phyloP scores from a whole-genome alignment of 2,113 vertebrate species.

The Steatornis caripensis region DNA sequence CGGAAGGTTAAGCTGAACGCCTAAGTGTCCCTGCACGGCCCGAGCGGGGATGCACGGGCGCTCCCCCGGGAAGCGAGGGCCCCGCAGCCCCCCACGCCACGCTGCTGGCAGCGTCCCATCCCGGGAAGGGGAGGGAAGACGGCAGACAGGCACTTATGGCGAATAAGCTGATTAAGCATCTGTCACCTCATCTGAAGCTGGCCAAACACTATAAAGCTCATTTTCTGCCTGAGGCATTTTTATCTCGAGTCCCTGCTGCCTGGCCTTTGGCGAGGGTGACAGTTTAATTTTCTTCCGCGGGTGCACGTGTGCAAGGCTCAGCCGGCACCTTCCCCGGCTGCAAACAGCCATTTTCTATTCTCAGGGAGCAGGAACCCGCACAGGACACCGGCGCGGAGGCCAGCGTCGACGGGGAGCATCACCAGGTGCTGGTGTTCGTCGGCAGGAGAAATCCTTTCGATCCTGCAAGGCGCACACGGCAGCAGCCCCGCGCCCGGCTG shows the following conservation, averaged over 20 bases:
- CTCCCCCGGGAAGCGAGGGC: accelerated
- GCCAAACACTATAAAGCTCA: slow-evolving; percentile 25
- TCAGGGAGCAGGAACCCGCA: accelerated
- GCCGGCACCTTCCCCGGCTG: neutral
- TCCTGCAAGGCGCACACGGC: neutral
- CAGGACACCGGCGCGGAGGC: neutral
- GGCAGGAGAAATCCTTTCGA: neutral
- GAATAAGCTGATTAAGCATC: slow-evolving; percentile 50
- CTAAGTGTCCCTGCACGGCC: accelerated
- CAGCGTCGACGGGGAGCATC: neutral
- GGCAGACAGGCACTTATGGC: neutral
- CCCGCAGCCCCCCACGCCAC: neutral
- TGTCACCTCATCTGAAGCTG: neutral
- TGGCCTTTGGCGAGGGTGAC: neutral
- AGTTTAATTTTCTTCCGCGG: neutral
- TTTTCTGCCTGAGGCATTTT: slow-evolving; percentile 37
- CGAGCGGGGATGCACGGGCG: accelerated
- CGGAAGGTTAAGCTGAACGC: accelerated
- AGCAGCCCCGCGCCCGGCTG: too few relatives aligned
- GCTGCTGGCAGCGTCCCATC: neutral
- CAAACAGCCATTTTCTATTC: neutral
- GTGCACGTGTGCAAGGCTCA: neutral
- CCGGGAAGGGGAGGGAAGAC: neutral
- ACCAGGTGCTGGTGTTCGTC: neutral
- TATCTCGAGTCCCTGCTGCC: neutral